Conservation (phyloP, 2,888 invertebrate species). For the Suillia variegata region DNA sequence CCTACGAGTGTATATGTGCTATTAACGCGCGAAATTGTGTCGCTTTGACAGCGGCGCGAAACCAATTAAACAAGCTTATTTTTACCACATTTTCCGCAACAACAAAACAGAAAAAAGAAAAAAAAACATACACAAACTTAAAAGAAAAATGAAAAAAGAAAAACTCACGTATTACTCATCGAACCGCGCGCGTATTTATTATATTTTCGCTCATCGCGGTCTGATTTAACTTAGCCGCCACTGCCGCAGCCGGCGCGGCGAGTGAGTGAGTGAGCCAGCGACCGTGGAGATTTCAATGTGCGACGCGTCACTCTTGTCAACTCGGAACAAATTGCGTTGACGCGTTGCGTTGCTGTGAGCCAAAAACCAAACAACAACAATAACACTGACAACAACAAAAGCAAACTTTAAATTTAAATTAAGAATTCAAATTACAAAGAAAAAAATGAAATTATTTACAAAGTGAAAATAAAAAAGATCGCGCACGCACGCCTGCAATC, state of each 20-base stretch:
- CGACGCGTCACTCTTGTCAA: not conserved
- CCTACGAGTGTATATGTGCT: no score
- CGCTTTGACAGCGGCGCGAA: not conserved
- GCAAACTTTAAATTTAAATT: no score
- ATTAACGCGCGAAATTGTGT: no score
- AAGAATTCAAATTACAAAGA: no score
- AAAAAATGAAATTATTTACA: no score
- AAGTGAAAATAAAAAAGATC: no score
- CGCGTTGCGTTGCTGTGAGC: not conserved
- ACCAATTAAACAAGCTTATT: not conserved
- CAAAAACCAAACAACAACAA: no score
- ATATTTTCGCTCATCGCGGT: not conserved
- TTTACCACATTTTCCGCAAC: not conserved
- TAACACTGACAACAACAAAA: not conserved
- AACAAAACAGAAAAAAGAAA: not conserved
- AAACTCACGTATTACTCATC: not conserved
- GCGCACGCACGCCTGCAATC: no score
- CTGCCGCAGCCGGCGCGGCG: not conserved
- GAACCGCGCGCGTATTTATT: not conserved
- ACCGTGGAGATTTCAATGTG: not conserved
- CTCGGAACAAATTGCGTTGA: constrained; percentile 5
- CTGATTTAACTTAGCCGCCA: not conserved
- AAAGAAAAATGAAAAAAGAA: not conserved
- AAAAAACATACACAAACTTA: no score
- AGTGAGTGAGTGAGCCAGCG: not conserved